Evolutionary conservation across 1,140 invertebrate species (phyloP).

Genomic region (Neotoxoptera formosana): DNA sequence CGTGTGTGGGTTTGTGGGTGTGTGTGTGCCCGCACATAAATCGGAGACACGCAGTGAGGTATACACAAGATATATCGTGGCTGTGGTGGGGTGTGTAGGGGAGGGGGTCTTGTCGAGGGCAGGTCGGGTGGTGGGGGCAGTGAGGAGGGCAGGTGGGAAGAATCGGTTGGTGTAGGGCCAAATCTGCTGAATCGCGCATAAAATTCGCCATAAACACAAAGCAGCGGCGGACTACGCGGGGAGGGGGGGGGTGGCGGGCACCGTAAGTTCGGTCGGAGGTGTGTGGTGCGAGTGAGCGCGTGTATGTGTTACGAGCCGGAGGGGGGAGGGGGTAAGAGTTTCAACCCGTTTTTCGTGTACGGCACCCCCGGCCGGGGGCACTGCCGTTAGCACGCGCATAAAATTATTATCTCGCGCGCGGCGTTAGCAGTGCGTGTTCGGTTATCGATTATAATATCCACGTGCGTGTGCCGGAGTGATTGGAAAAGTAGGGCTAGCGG

Average conservation of each 20-base stretch:
- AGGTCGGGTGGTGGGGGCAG: too few species aligned
- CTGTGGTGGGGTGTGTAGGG: too few species aligned
- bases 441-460: constrained; percentile 33
- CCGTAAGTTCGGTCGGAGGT: background rate
- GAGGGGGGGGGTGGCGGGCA: background rate
- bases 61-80: background rate
- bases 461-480: background rate
- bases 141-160: background rate
- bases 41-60: background rate
- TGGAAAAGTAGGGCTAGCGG: background rate
- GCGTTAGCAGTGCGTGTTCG: background rate
- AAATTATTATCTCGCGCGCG: constrained; percentile 18
- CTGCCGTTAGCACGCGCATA: background rate
- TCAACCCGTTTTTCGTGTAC: constrained; percentile 27
- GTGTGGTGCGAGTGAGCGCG: background rate
- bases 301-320: background rate
- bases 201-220: background rate
- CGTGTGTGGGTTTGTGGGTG: background rate
- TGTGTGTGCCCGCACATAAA: background rate
- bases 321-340: background rate
- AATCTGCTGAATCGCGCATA: constrained; percentile 28
- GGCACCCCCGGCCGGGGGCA: background rate
- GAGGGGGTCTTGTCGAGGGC: background rate
- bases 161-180: background rate
- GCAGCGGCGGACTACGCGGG: background rate